Base-by-base conservation (phyloP, 2,888 invertebrate genomes). In the Flabesymbios commensalis region DNA sequence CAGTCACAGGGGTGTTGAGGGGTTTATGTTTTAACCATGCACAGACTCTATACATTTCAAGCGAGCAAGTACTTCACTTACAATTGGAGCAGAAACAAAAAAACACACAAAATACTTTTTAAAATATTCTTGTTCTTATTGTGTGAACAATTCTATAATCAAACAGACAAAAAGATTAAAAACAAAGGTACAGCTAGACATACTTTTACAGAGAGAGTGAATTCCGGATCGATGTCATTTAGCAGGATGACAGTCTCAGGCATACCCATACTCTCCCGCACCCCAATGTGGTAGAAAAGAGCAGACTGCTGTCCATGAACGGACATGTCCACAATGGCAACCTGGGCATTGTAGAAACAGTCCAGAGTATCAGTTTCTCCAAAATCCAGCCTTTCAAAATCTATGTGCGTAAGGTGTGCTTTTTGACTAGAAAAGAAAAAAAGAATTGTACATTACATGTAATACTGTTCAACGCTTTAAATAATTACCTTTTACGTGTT, bases 291-390 rank as follows among this genome's bases (percentile, higher is more conserved):
- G 84, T 99, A 99, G 74, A 94, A 91, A 61, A 99, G 85, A 0
- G 96, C 90, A 70, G 94, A 93, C 82, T 96, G 95, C 83, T 99
- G 98, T 29, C 91, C 71, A 28, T 74, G 75, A 56, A 96, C 85
- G 36, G 94, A 94, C 72, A 98, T 87, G 83, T 99, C 99, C 45
- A 98, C 94, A 42, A 99, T 87, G 0, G 94, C 96, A 48, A 98
- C 94, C 83, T 99, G 98, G 0, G 99, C 98, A 87, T 96, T 96
- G 84, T 98, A 98, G 84, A 99, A 98, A 70, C 90, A 90, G 80
- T 97, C 96, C 75, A 97, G 84, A 0, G 93, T 93, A 83, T 92
- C 93, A 17, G 94, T 91, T 85, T 98, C 98, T 0, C 97, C 98
- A 84, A 96, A 98, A 84, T 99, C 98, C 70, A 98, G 85, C 82